These are phyloP conservation scores for Ephialtes manifestator DNA, from an alignment of 2,888 invertebrate species.

Conservation along the genomic window DNA sequence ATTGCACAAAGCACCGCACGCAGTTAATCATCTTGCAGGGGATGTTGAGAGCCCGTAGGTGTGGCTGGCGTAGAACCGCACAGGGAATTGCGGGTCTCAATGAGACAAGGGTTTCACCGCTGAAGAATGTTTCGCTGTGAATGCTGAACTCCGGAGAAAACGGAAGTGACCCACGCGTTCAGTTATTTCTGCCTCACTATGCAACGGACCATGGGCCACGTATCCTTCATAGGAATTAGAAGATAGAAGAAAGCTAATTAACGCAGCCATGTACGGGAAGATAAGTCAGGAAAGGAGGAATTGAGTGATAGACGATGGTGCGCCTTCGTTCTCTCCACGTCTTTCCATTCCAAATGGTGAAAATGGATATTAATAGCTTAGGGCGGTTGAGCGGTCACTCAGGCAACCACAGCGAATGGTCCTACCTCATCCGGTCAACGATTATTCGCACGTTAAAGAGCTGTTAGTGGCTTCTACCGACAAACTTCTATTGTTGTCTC, in stretches of 20 bases:
- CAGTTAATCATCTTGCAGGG: constrained; percentile 59
- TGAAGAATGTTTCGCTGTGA: neutral
- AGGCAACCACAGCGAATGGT: constrained; percentile 42
- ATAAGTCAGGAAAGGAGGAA: constrained; percentile 33
- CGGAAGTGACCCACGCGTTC: neutral
- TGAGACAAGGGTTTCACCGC: constrained; percentile 18
- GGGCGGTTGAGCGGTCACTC: constrained; percentile 69
- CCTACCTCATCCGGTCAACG: constrained; percentile 38
- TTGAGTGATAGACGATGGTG: constrained; percentile 56
- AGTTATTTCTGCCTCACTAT: neutral
- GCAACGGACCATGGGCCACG: neutral
- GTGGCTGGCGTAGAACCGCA: constrained; percentile 28
- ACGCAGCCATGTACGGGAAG: neutral
- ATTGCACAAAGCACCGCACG: constrained; percentile 25
- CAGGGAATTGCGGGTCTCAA: constrained; percentile 17
- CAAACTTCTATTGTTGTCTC: constrained; percentile 56
- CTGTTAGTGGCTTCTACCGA: constrained; percentile 29
- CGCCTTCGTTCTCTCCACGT: constrained; percentile 64
- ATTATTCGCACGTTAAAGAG: constrained; percentile 55
- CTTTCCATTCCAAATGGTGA: constrained; percentile 75
- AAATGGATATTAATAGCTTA: constrained; percentile 83
- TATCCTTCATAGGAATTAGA: constrained; percentile 4
- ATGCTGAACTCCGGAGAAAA: neutral
- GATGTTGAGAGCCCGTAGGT: constrained; percentile 45
- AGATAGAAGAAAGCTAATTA: constrained; percentile 21